Percentiles rank a stretch among this genome's conserved stretches.
Conservation (phyloP, 2,797 vertebrate species). For the Poeciliopsis turneri region DNA sequence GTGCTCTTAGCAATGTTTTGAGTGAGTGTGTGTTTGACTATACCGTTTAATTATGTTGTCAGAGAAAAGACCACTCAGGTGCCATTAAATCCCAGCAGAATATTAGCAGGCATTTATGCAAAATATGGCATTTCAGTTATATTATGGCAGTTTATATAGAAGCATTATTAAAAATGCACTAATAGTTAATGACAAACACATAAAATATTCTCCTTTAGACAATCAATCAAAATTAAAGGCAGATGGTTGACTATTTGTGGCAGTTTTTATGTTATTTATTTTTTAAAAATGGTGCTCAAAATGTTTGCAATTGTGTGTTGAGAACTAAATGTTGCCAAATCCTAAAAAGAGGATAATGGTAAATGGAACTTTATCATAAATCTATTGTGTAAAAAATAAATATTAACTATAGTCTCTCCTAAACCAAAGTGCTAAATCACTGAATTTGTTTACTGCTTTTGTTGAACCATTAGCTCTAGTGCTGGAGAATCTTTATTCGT, state of each 20-base stretch:
- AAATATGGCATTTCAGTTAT: background rate
- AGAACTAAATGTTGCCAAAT: background rate
- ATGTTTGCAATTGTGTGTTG: background rate
- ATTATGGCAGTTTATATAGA: background rate
- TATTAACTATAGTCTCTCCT: background rate
- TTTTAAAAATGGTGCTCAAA: background rate
- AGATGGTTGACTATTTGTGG: background rate
- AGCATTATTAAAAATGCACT: background rate
- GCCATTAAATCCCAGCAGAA: constrained; percentile 4
- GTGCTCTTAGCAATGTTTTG: background rate
- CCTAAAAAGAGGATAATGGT: background rate
- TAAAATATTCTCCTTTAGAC: background rate
- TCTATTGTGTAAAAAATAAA: background rate
- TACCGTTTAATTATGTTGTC: background rate
- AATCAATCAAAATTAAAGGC: background rate
- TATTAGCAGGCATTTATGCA: background rate
- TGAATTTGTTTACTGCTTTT: background rate
- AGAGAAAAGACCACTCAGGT: background rate
- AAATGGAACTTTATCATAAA: too few species aligned
- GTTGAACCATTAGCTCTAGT: background rate
- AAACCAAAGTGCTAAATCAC: background rate
- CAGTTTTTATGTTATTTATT: background rate
- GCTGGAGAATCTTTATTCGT: background rate
- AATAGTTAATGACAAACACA: background rate
- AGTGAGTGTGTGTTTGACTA: constrained; percentile 3